Evolutionary conservation across 1,140 invertebrate genomes (phyloP), one percentile per base, ranked within the genome.

Genomic region (Lordiphosa mommai): DNA sequence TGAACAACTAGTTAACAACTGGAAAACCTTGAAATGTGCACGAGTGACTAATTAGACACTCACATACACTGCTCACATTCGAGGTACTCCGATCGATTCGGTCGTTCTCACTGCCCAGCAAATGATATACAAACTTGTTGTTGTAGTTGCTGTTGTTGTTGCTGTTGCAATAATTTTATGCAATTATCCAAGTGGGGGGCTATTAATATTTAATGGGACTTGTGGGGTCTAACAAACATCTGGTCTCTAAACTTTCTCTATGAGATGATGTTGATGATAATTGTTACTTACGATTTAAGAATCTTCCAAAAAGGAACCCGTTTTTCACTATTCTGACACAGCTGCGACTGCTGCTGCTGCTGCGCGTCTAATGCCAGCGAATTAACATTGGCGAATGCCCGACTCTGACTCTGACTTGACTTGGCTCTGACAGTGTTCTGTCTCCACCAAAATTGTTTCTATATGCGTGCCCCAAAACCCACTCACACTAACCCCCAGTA

Each of bases 341-440:
- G 27, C 44, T 16, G 14, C 40, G 12, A 10, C 23, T 47, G 44
- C 23, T 27, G 23, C 23, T 47, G 44, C 23, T 27, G 23, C 23
- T 27, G 41, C 76, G 79, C 77, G 77, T 84, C 79, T 72, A 72
- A 53, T 66, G 79, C 68, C 77, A 77, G 64, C 79, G 77, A 72
- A 84, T 77, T 51, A 85, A 70, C 79, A 65, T 77, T 85, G 79
- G 64, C 77, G 77, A 85, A 85, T 84, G 76, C 64, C 56, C 56
- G 66, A 40, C 63, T 72, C 65, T 55, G 71, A 52, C 63, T 80
- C 56, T 48, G 61, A 46, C 65, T 68, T 48, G 61, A 46, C 65
- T 68, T 55, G 61, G 63, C 33, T 66, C 71, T 47, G 52, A 53
- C 50, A 40, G 30, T 61, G 61, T 44, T 49, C 58, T 63, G 60